Evolutionary conservation across 2,797 vertebrate genomes (phyloP), one percentile per base, ranked within the genome.

Genomic region (Champsocephalus gunnari): DNA sequence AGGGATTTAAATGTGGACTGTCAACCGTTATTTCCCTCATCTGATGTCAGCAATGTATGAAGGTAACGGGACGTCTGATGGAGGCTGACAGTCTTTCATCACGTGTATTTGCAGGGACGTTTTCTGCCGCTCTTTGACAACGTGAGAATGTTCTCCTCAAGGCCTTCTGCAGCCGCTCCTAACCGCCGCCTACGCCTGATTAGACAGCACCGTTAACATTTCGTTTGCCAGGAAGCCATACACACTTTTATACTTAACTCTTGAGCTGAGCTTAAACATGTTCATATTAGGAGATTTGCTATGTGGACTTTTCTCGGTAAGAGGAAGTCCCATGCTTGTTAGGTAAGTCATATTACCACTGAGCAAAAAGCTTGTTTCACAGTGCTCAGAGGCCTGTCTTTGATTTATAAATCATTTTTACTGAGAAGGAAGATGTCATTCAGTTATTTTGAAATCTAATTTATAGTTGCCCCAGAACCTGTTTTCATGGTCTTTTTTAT

Each of bases 381-480:
- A 88, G 74, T 4, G 81, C 87, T 84, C 48, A 74, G 38, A 81
- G 86, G 84, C 38, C 65, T 12, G 71, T 77, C 74, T 83, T 83
- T 75, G 75, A 90, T 72, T 92, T 80, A 75, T 79, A 87, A 87
- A 89, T 86, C 69, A 87, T 86, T 85, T 87, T 73, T 64, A 77
- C 62, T 64, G 50, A 81, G 65, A 79, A 83, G 61, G 49, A 73
- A 88, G 90, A 84, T 85, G 83, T 82, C 81, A 88, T 82, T 89
- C 81, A 84, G 64, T 86, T 80, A 84, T 88, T 90, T 63, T 83
- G 60, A 75, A 87, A 83, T 91, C 79, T 83, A 89, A 88, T 89
- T 91, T 81, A 80, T 63, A 63, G 73, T 83, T 86, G 73, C 79
- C 84, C 73, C 66, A 68, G 76, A 86, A 80, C 55, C 54, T 74